Evolutionary conservation across 2,113 vertebrate genomes (phyloP).

Genomic region (Condylura cristata): DNA sequence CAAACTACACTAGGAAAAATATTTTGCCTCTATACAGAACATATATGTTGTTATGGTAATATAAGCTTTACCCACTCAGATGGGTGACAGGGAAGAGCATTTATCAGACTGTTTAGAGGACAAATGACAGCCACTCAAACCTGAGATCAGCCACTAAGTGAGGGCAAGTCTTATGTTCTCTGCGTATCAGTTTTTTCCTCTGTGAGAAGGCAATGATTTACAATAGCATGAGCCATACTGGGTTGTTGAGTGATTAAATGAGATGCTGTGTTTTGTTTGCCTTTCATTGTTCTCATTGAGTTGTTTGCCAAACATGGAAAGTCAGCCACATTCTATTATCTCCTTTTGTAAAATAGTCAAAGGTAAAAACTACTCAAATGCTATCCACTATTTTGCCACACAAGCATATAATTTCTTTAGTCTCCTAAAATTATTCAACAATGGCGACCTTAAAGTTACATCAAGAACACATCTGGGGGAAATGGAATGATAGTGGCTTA

Average conservation of each 20-base stretch:
- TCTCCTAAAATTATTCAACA: neutral
- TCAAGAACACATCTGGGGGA: neutral
- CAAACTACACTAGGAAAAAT: neutral
- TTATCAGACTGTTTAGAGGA: too few species aligned
- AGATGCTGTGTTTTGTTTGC: neutral
- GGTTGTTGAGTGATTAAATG: neutral
- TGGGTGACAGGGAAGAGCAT: rapidly evolving
- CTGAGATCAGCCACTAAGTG: neutral
- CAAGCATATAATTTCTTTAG: neutral
- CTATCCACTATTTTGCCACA: neutral
- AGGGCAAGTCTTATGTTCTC: neutral
- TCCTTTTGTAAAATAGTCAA: neutral
- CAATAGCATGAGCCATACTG: rapidly evolving
- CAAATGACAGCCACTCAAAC: rapidly evolving
- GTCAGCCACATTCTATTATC: neutral
- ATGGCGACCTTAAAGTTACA: neutral
- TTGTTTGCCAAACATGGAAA: neutral
- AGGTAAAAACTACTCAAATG: neutral
- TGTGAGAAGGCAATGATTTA: neutral
- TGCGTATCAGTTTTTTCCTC: neutral
- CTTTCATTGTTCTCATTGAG: neutral
- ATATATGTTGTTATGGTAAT: neutral
- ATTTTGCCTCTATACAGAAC: neutral
- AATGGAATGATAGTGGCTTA: neutral
- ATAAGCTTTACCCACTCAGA: neutral